A percentile compares a stretch with the other conserved stretches of the same genome.
Conservation (phyloP, 2,797 vertebrate genomes). For the Glyptemys insculpta region DNA sequence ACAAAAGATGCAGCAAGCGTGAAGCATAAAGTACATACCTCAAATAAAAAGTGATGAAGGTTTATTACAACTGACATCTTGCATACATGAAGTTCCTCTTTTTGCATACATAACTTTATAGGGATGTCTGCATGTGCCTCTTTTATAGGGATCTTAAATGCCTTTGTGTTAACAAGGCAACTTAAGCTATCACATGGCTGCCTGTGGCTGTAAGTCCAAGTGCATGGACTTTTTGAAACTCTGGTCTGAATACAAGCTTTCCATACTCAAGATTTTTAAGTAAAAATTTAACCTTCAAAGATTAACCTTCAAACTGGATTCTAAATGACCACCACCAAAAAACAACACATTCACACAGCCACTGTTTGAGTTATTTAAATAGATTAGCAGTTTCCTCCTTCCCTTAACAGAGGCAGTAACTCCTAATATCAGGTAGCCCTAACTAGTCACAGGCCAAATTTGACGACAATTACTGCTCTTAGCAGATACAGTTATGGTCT, state of each 20-base stretch:
- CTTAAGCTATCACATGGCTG: not conserved
- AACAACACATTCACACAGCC: not conserved
- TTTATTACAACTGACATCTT: slow-evolving; percentile 8
- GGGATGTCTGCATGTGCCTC: not conserved
- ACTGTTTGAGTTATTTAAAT: slow-evolving; percentile 1
- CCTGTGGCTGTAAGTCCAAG: not conserved
- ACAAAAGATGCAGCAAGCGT: slow-evolving; percentile 23
- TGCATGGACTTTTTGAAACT: not conserved
- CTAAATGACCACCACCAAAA: not conserved
- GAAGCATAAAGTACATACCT: not conserved
- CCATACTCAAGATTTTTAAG: not conserved
- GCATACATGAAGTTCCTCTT: not conserved
- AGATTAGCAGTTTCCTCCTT: not conserved
- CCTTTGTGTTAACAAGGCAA: not conserved
- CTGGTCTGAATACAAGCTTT: not conserved
- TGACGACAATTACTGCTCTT: too few species aligned
- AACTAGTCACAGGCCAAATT: too few species aligned
- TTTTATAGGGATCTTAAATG: not conserved
- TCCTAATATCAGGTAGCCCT: not conserved
- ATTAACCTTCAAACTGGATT: not conserved
- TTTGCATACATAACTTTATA: not conserved
- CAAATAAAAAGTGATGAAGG: not conserved
- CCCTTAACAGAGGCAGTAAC: not conserved
- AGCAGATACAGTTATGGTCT: not conserved
- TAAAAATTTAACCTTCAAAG: slow-evolving; percentile 10